These are phyloP conservation scores for Nymphicus hollandicus DNA, from an alignment of 2,113 vertebrate genomes.

Conservation along the genomic window DNA sequence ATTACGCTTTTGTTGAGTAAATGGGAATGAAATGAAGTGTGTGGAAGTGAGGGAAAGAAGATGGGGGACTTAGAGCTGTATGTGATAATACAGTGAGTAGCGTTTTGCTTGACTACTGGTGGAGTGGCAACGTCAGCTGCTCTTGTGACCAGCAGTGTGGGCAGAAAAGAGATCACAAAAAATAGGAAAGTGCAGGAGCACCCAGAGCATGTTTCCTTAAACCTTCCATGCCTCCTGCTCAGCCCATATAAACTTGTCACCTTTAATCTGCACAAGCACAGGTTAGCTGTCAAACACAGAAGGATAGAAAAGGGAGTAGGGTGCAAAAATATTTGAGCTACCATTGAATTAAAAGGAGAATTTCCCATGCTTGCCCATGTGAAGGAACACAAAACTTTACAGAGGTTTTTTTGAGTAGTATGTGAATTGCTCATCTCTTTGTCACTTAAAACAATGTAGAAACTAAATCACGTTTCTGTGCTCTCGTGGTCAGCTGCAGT, in stretches of 20 bases:
- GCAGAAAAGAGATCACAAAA: background rate
- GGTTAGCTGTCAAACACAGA: background rate
- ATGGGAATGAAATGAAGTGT: background rate
- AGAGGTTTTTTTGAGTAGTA: background rate
- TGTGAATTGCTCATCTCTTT: background rate
- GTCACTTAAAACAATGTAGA: background rate
- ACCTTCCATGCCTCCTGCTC: background rate
- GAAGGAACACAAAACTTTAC: background rate
- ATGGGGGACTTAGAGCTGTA: accelerated
- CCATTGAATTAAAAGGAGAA: background rate
- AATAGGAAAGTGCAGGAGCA: background rate
- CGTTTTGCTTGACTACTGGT: background rate
- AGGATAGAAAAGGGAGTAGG: accelerated
- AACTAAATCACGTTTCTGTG: background rate
- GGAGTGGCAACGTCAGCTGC: background rate
- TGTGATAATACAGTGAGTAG: accelerated
- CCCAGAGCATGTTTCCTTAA: background rate
- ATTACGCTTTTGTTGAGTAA: background rate
- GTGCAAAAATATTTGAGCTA: background rate
- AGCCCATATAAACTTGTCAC: background rate
- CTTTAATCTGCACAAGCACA: background rate
- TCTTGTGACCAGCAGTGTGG: background rate
- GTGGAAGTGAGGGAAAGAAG: background rate
- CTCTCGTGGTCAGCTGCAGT: background rate
- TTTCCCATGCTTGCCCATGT: background rate